phyloP scores from a whole-genome alignment of 2,797 vertebrate species.

The Peromyscus nudipes region DNA sequence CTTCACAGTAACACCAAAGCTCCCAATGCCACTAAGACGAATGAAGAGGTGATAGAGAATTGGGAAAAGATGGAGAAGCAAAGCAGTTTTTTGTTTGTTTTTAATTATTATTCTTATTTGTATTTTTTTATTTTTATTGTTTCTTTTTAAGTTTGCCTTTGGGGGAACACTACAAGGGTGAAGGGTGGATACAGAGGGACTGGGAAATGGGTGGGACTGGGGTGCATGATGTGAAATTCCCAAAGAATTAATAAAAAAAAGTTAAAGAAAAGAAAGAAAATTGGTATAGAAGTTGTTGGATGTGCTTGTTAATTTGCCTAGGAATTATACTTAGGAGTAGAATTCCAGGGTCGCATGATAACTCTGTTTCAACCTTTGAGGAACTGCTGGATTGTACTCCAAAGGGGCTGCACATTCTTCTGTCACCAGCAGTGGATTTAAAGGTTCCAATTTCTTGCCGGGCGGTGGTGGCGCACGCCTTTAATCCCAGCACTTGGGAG shows the following conservation, averaged over 20 bases:
- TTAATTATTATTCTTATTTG: background rate
- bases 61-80: background rate
- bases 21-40: background rate
- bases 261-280: background rate
- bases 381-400: constrained; percentile 40
- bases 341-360: constrained; percentile 8
- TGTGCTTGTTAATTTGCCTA: constrained; percentile 37
- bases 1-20: background rate
- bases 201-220: background rate
- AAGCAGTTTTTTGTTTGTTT: background rate
- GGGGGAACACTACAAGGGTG: background rate
- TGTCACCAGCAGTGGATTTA: background rate
- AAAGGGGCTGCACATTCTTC: background rate
- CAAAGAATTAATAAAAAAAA: background rate
- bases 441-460: background rate
- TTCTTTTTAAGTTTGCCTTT: background rate
- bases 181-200: background rate
- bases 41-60: background rate
- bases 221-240: background rate
- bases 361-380: constrained; percentile 11
- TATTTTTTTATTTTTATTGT: background rate
- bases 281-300: background rate
- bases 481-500: no score
- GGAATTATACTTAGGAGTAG: background rate
- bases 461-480: no score